Evolutionary conservation across 1,140 invertebrate genomes (phyloP).

Genomic region (Argopecten irradians): DNA sequence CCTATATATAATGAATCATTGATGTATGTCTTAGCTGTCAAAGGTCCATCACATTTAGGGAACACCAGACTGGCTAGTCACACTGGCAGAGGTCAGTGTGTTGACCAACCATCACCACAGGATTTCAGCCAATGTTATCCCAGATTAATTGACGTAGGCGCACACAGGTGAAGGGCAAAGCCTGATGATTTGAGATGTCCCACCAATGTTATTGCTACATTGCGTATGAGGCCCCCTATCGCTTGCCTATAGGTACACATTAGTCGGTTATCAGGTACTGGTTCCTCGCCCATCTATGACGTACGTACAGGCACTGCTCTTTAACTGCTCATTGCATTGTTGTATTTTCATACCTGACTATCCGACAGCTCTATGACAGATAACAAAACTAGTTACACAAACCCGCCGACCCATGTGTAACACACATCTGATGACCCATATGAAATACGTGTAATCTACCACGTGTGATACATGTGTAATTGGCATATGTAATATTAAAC

Average conservation of each 20-base stretch:
- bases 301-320: background rate
- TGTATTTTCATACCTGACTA: constrained; percentile 26
- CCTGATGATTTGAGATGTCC: background rate
- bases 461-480: background rate
- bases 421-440: background rate
- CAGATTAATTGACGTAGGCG: background rate
- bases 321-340: constrained; percentile 23
- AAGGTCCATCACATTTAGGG: background rate
- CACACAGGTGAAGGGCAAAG: background rate
- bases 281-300: background rate
- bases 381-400: constrained; percentile 25
- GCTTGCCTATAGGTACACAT: constrained; percentile 9
- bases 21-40: background rate
- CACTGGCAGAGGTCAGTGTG: background rate
- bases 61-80: background rate
- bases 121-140: background rate
- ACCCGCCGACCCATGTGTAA: background rate
- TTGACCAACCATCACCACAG: background rate
- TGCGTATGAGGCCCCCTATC: background rate
- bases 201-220: background rate
- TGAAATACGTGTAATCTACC: background rate
- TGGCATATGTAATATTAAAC: background rate
- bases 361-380: background rate
- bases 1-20: background rate
- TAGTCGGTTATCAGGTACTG: background rate